Evolutionary conservation across 2,888 invertebrate genomes (phyloP), one percentile per base, ranked within the genome.

Genomic region (Pheosia gnoma): DNA sequence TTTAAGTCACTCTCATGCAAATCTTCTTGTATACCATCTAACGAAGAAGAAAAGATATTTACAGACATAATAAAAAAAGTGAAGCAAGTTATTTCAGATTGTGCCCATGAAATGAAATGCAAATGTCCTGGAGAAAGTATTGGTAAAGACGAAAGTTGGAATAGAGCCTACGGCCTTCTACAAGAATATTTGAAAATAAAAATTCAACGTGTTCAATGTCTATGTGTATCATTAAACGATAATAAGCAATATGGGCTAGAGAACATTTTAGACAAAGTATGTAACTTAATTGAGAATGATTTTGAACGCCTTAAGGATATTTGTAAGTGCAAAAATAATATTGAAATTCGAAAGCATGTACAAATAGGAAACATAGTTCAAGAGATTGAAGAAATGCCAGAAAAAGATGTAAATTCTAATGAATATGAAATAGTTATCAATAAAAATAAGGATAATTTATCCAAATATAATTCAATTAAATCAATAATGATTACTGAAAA

Each of bases 181-280:
- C 87, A 90, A 79, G 93, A 93, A 78, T 93, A 93, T 80, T 80
- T 93, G 54, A 90, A 87, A 80, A 80, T 83, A 0, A 93, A 93
- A 88, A 85, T 93, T 37, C 84, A 88, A 65, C 85, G 84, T 56
- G 85, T 87, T 10, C 82, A 89, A 65, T 91, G 91, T 71, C 66
- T 78, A 45, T 90, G 90, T 74, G 61, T 75, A 56, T 61, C 77
- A 6, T 68, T 70, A 54, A 75, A 79, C 25, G 70, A 81, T 51
- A 77, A 70, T 59, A 81, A 81, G 67, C 72, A 83, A 13, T 60
- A 61, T 1, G 59, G 83, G 41, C 74, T 91, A 59, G 84, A 88
- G 7, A 77, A 80, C 53, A 74, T 92, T 54, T 78, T 90, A 61
- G 81, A 86, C 9, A 85, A 88, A 78, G 85, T 93, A 38, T 85